A percentile compares a stretch with the other conserved stretches of the same genome.
Conservation (phyloP, 2,797 vertebrate genomes). For the Manis pentadactyla region DNA sequence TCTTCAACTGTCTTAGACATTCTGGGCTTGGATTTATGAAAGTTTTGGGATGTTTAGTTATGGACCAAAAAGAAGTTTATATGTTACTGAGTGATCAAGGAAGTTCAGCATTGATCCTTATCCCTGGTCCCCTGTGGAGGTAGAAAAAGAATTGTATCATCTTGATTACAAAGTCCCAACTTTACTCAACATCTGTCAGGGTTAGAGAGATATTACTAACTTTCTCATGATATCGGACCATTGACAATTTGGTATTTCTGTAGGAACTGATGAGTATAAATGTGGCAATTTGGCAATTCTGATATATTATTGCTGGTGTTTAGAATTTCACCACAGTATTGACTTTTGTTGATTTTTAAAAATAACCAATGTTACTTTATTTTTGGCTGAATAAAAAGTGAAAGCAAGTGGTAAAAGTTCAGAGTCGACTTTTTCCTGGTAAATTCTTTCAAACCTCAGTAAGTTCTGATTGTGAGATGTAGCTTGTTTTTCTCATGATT, state of each 20-base stretch:
- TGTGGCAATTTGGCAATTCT: conserved; percentile 41
- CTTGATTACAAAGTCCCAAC: background rate
- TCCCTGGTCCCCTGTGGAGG: background rate
- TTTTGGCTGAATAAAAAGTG: conserved; percentile 61
- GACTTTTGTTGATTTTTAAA: conserved; percentile 52
- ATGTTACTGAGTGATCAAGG: background rate
- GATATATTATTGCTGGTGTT: conserved; percentile 46
- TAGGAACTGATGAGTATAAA: conserved; percentile 5
- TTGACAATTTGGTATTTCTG: conserved; percentile 31
- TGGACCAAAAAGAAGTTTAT: background rate
- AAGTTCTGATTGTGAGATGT: background rate
- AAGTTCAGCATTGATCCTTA: background rate
- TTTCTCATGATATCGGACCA: background rate
- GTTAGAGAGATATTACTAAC: background rate
- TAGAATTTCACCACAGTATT: conserved; percentile 46
- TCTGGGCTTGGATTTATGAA: background rate
- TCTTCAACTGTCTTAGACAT: conserved; percentile 1
- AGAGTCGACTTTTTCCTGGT: conserved; percentile 49
- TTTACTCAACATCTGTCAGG: background rate
- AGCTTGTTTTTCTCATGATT: conserved; percentile 52
- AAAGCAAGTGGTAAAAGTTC: conserved; percentile 26
- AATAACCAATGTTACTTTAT: conserved; percentile 53
- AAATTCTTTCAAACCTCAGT: conserved; percentile 50
- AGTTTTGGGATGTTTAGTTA: conserved; percentile 14
- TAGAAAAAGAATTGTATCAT: background rate